Base-by-base conservation (phyloP, 2,888 invertebrate genomes). In the Chalcis sispes region DNA sequence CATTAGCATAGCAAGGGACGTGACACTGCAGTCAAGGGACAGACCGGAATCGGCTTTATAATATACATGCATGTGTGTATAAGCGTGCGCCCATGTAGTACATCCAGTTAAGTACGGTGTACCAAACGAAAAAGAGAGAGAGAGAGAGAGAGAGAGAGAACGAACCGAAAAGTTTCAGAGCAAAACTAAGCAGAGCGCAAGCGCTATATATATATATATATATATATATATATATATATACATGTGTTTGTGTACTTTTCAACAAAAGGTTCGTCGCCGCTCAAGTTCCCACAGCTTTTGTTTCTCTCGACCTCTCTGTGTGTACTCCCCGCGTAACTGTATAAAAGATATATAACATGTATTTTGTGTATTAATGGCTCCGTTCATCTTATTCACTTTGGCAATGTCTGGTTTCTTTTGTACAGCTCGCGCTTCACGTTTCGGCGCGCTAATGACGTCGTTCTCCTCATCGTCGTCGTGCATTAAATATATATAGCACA, bases 141-240 rank as follows among this genome's bases (percentile, higher is more conserved):
- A 4, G 36, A 4, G 4, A 10, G 36, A 36, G 36, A 4, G 36
- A 7, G 36, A 36, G 36, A 36, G 1, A 36, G 36, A 10, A 40
- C 8, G 23, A 42, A 23, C 10, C 40, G 25, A 61, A 42, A 61
- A 61, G 61, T 42, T 61, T 4, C 20, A 61, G 40, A 61, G 59
- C 13, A 32, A 32, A 58, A n/a, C n/a, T n/a, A n/a, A n/a, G n/a
- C n/a, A n/a, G n/a, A n/a, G n/a, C n/a, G n/a, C n/a, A n/a, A n/a
- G n/a, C n/a, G n/a, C n/a, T n/a, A n/a, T n/a, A n/a, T n/a, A n/a
- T n/a, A n/a, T n/a, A 10, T 10, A 36, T 36, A 36, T 7, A 10
- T 10, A 36, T 36, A 36, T 36, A 36, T 36, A 36, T 36, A 36
- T 36, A 36, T 36, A 36, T 36, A 36, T 36, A 36, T 36, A 36